phyloP scores from a whole-genome alignment of 2,113 vertebrate genomes.

The Crotalus viridis region DNA sequence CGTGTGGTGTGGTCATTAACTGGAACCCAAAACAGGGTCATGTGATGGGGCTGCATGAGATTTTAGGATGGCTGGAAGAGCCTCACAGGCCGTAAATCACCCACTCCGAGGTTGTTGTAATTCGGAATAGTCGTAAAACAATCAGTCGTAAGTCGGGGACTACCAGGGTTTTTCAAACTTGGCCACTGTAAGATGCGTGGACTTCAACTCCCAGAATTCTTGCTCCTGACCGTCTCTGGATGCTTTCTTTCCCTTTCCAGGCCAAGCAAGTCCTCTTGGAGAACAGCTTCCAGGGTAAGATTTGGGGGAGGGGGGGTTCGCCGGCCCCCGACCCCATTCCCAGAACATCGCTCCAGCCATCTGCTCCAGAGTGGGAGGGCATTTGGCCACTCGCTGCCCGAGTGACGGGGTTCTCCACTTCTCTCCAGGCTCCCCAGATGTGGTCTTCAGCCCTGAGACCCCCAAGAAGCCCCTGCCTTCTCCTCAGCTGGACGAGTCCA shows the following conservation, averaged over 20 bases:
- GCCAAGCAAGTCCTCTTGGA: conserved; percentile 88
- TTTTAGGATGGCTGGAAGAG: background rate
- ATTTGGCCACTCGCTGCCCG: background rate
- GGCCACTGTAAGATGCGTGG: background rate
- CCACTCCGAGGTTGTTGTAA: background rate
- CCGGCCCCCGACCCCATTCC: background rate
- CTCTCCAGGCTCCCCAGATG: conserved; percentile 67
- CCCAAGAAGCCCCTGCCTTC: conserved; percentile 68
- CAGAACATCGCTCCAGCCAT: background rate
- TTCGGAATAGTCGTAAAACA: background rate
- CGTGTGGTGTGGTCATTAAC: background rate
- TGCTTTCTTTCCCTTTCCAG: conserved; percentile 61
- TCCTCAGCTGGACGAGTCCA: conserved; percentile 70
- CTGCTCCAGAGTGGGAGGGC: background rate
- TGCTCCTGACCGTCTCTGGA: background rate
- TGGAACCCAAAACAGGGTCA: background rate
- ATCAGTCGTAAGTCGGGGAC: background rate
- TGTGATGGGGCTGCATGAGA: background rate
- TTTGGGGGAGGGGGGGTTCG: background rate
- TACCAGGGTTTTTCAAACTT: background rate
- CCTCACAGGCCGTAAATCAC: background rate
- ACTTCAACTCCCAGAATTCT: background rate
- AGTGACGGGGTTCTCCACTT: too few species aligned
- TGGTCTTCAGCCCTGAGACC: conserved; percentile 70
- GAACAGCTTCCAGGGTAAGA: conserved; percentile 82